Evolutionary conservation across 2,888 invertebrate genomes (phyloP), one percentile per base, ranked within the genome.

Genomic region (Drosophila hawaiiensis): DNA sequence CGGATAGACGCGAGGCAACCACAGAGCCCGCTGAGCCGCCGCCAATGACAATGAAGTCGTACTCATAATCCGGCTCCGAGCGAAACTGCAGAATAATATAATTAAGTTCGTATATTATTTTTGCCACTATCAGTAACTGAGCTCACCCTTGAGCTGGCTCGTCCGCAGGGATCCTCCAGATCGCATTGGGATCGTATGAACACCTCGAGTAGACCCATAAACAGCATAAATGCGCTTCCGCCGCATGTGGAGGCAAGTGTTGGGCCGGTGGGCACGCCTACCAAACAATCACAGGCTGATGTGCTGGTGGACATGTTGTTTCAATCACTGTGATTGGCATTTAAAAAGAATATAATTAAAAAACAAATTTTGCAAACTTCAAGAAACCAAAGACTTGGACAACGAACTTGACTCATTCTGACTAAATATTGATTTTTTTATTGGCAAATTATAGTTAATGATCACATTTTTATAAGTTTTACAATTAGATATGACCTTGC

Each of bases 161-260:
- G 94, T 19, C 97, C 96, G 90, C 97, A 97, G 1, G 97, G 97
- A 93, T 97, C 97, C 89, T 97, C 97, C 79, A 97, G 94, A 92
- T 97, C 97, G 91, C 97, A 97, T 92, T 97, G 97, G 76, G 97
- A 97, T 62, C 97, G 94, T 66, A 97, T 94, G 93, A 97, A 97
- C 10, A 97, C 97, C 91, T 97, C 97, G 53, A 97, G 94, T 5
- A 97, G 95, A 1, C 97, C 97, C 97, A 97, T 97, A 94, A 97
- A 97, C 53, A 97, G 95, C 97, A 97, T 97, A 92, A 96, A 97
- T 49, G 96, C 96, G 64, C 96, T 95, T 31, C 97, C 97, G 14
- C 97, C 97, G 92, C 97, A 97, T 61, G 97, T 96, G 67, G 96
- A 95, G 47, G 97, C 97, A 84, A 97, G 94, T 59, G 97, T 97